Evolutionary conservation across 2,888 invertebrate genomes (phyloP), one percentile per base, ranked within the genome.

Genomic region (Heliconius charithonia): DNA sequence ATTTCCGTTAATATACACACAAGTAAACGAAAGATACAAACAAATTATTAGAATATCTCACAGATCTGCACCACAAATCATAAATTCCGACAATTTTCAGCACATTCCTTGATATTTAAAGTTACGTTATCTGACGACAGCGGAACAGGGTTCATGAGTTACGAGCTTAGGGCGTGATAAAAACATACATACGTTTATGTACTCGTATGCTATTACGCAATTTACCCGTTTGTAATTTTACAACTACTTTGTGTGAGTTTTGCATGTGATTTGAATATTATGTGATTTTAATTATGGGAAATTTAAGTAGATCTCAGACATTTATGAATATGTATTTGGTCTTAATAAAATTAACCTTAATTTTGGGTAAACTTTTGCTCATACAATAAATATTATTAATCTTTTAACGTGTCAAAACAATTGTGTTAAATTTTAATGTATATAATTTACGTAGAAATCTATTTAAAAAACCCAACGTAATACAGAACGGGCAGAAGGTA

Each of bases 151-250:
- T 66, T 65, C 79, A 79, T 76, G 79, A 81, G 70, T 81, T 75
- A 79, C 70, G 81, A 29, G 72, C 81, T 70, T 41, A 32, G 80
- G 78, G 75, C 67, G 69, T 78, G 80, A 80, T 79, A 81, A 81
- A 79, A 74, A 76, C 70, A 79, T 71, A 59, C 59, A 59, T 59
- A 59, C 59, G 10, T n/a, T 51, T 51, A 78, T 41, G n/a, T 41
- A 25, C 27, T 29, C 67, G 41, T 41, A 25, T 45, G 76, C 16
- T 56, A 27, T 75, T 70, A 41, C 63, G 70, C 32, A 62, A 76
- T 45, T 32, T 71, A 27, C 65, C 27, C 27, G 41, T 63, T 65
- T 63, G 41, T 16, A 45, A 25, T 69, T 69, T 41, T 25, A 41
- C 37, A 67, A 32, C 41, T 41, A 41, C 25, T 69, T 69, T 69